These are phyloP conservation scores for Lasioglossum baleicum DNA, from an alignment of 1,140 invertebrate genomes.

Conservation along the genomic window DNA sequence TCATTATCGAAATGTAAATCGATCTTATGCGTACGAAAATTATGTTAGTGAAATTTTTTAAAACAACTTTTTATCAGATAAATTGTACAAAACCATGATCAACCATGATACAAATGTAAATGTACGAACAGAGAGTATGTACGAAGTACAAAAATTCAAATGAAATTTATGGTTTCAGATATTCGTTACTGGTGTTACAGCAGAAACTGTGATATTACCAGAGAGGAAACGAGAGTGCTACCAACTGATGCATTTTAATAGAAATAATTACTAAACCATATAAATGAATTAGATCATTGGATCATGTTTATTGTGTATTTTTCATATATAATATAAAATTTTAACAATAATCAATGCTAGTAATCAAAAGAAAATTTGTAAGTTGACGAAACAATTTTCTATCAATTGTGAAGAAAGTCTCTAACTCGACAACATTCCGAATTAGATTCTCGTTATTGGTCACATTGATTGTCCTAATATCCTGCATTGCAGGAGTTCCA, in stretches of 20 bases:
- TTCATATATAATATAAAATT: neutral
- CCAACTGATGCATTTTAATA: neutral
- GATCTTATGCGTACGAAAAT: neutral
- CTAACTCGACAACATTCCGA: neutral
- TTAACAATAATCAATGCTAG: neutral
- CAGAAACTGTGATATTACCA: neutral
- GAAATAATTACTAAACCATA: neutral
- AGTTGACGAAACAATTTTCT: neutral
- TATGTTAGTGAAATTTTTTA: neutral
- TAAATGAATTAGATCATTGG: too few species aligned
- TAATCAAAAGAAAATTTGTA: neutral
- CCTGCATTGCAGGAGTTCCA: slow-evolving; percentile 61
- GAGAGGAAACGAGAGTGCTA: too few species aligned
- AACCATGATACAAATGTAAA: neutral
- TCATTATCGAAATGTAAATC: slow-evolving; percentile 3
- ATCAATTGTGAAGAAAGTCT: slow-evolving; percentile 6
- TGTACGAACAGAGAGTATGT: too few species aligned
- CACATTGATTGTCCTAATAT: slow-evolving; percentile 5
- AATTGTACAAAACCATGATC: neutral
- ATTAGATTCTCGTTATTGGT: slow-evolving; percentile 18
- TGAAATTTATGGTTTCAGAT: neutral
- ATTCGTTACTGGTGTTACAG: too few species aligned
- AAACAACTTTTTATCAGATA: neutral
- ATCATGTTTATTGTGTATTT: neutral
- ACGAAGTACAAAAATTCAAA: neutral